phyloP scores from a whole-genome alignment of 2,113 vertebrate species.

The Eudorcas thomsonii region DNA sequence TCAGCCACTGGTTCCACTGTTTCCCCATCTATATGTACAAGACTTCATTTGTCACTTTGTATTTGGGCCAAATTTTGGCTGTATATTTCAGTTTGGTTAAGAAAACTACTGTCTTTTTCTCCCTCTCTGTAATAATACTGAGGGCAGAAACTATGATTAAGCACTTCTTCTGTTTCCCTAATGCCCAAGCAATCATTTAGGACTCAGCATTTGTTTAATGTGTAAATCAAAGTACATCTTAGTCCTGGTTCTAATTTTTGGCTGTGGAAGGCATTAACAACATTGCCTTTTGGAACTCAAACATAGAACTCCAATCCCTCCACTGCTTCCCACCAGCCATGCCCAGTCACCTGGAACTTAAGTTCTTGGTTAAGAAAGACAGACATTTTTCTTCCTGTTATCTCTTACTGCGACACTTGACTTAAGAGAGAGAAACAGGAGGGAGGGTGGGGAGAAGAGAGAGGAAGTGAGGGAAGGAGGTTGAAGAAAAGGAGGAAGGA shows the following conservation, averaged over 20 bases:
- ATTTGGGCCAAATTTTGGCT: not conserved
- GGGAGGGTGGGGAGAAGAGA: accelerated
- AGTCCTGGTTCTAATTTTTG: not conserved
- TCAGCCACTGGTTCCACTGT: not conserved
- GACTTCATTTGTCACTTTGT: not conserved
- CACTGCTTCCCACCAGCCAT: not conserved
- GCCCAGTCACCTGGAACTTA: not conserved
- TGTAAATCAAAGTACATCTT: not conserved
- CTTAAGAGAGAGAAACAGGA: not conserved
- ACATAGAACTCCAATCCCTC: not conserved
- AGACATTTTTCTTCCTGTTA: not conserved
- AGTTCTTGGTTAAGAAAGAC: not conserved
- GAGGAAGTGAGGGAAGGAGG: not conserved
- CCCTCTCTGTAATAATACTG: not conserved
- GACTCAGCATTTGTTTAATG: not conserved
- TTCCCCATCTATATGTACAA: not conserved
- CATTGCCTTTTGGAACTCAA: not conserved
- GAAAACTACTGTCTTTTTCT: not conserved
- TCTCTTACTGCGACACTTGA: not conserved
- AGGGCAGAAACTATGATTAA: not conserved
- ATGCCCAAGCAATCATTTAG: not conserved
- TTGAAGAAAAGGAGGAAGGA: too few relatives aligned
- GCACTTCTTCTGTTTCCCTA: not conserved
- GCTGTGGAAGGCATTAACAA: not conserved
- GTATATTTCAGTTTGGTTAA: not conserved